These are phyloP conservation scores for Megalopta genalis DNA, from an alignment of 1,140 invertebrate genomes.

Conservation along the genomic window DNA sequence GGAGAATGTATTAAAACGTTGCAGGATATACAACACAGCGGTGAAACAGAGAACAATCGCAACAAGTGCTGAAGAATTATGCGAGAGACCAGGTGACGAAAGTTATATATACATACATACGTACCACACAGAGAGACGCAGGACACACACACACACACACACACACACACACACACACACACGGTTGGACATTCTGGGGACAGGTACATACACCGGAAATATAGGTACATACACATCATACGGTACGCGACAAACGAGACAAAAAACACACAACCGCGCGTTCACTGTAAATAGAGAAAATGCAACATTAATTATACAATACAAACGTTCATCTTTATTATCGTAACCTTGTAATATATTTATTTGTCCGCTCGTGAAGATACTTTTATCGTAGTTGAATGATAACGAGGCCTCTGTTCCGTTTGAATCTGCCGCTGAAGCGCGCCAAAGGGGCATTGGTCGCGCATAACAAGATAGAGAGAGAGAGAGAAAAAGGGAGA, in stretches of 20 bases:
- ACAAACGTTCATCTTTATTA: conserved; percentile 66
- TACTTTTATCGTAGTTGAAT: conserved; percentile 55
- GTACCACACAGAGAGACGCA: too few species aligned
- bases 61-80: conserved; percentile 12
- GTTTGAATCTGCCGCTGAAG: conserved; percentile 41
- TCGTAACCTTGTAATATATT: conserved; percentile 69
- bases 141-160: conserved; percentile 11
- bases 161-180: conserved; percentile 6
- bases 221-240: conserved; percentile 33
- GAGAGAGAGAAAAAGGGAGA: too few species aligned
- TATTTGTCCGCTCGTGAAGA: conserved; percentile 58
- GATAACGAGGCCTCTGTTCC: conserved; percentile 49
- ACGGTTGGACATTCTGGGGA: conserved; percentile 51
- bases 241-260: conserved; percentile 40
- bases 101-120: background rate
- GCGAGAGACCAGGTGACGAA: too few species aligned
- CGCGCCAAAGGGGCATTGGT: conserved; percentile 26
- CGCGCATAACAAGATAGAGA: conserved; percentile 16
- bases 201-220: conserved; percentile 43
- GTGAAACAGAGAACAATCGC: conserved; percentile 8
- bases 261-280: conserved; percentile 51
- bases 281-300: conserved; percentile 73
- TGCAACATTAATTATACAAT: conserved; percentile 68
- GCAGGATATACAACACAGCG: too few species aligned
- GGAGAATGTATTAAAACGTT: background rate